A percentile compares a stretch with the other conserved stretches of the same genome.
phyloP scores from a whole-genome alignment of 2,113 vertebrate species.

The Craseonycteris thonglongyai region DNA sequence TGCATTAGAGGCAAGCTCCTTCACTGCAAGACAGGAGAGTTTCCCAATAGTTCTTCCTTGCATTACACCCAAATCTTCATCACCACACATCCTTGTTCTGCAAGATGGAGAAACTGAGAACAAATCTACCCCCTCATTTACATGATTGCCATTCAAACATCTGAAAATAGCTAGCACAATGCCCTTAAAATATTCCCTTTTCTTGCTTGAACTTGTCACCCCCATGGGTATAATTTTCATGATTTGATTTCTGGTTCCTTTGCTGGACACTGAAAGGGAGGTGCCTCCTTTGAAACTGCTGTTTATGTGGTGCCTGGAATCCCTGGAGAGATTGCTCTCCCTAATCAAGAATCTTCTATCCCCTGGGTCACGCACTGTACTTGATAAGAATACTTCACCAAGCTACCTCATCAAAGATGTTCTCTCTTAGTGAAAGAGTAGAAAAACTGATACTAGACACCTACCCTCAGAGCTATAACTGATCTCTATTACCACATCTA shows the following conservation, averaged over 20 bases:
- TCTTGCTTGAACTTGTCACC: neutral
- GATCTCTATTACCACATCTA: neutral
- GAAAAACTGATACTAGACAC: neutral
- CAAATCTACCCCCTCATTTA: neutral
- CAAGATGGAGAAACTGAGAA: neutral
- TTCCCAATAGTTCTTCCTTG: neutral
- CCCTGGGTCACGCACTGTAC: neutral
- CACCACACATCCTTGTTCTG: neutral
- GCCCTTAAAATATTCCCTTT: neutral
- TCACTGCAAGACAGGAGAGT: neutral
- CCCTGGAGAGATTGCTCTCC: neutral
- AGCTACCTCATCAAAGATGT: neutral
- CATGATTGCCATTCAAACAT: neutral
- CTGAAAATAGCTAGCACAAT: neutral
- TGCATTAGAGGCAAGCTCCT: neutral
- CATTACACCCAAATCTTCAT: neutral
- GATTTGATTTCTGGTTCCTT: neutral
- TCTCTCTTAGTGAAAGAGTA: neutral
- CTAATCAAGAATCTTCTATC: neutral
- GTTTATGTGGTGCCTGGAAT: neutral
- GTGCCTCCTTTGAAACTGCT: neutral
- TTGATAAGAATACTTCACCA: neutral
- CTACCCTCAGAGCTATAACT: neutral
- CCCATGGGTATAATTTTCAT: neutral
- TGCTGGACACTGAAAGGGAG: neutral